Conservation (phyloP, 2,888 invertebrate species). For the Platerodrilus igneus region DNA sequence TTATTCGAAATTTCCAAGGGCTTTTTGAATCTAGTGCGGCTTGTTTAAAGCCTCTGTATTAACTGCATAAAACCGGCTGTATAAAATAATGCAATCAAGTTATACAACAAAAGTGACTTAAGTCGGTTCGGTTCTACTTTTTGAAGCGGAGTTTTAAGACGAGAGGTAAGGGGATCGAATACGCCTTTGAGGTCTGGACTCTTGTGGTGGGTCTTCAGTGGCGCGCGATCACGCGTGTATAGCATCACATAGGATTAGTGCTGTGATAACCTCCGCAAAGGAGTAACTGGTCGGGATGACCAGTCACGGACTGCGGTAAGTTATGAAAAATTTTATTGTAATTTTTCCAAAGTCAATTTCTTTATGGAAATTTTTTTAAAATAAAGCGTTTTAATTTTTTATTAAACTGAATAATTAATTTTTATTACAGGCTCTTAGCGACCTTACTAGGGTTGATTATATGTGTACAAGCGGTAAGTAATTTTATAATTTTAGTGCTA, state of each 20-base stretch:
- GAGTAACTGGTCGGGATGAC: constrained; percentile 44
- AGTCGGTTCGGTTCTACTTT: constrained; percentile 34
- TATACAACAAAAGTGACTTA: constrained; percentile 29
- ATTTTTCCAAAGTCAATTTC: background rate
- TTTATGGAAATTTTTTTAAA: constrained; percentile 5
- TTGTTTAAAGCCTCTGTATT: too few species aligned
- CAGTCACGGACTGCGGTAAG: constrained; percentile 45
- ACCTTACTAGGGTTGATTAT: constrained; percentile 49
- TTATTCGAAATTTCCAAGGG: constrained; percentile 23
- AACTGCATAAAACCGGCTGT: too few species aligned
- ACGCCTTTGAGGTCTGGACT: constrained; percentile 42
- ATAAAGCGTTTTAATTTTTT: constrained; percentile 11
- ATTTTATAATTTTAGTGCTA: too few species aligned
- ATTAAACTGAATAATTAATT: constrained; percentile 23
- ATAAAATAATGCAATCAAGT: constrained; percentile 9
- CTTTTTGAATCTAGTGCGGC: too few species aligned
- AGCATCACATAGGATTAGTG: constrained; percentile 41
- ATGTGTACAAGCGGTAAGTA: constrained; percentile 51
- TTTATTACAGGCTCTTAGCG: constrained; percentile 50
- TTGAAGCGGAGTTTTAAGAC: constrained; percentile 37
- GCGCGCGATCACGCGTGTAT: constrained; percentile 47
- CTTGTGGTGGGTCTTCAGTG: constrained; percentile 44
- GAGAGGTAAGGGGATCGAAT: constrained; percentile 37
- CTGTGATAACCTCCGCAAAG: constrained; percentile 38
- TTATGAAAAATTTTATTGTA: constrained; percentile 16